These are phyloP conservation scores for Daphoenositta chrysoptera DNA, from an alignment of 2,113 vertebrate species.

Conservation along the genomic window DNA sequence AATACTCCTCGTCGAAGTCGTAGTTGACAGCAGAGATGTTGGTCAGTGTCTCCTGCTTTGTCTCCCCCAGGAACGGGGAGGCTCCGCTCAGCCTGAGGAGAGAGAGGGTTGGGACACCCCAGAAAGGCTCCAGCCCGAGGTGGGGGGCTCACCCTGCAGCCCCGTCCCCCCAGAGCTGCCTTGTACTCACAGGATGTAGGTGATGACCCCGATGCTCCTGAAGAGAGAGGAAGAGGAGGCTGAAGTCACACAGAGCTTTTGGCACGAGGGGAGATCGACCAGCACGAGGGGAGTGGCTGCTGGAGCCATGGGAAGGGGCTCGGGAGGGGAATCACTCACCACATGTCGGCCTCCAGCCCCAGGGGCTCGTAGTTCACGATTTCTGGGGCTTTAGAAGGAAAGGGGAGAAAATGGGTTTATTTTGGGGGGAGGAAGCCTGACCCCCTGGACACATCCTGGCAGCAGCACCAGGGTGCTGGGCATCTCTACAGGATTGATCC, in stretches of 20 bases:
- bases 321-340: constrained; percentile 75
- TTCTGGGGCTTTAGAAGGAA: constrained; percentile 84
- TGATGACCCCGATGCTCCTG: constrained; percentile 98
- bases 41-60: constrained; percentile 95
- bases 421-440: background rate
- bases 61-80: constrained; percentile 93
- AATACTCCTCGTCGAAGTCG: constrained; percentile 96
- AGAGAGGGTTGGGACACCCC: background rate
- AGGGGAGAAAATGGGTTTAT: background rate
- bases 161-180: background rate
- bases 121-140: accelerated
- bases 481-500: background rate
- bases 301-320: background rate
- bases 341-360: constrained; percentile 96
- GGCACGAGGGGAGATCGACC: background rate
- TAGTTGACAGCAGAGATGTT: constrained; percentile 97
- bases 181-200: constrained; percentile 92
- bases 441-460: background rate
- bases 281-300: accelerated
- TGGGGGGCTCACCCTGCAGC: background rate
- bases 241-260: background rate
- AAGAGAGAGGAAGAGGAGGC: background rate
- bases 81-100: constrained; percentile 85
- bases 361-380: constrained; percentile 97
- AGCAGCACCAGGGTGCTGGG: background rate